Conservation (phyloP, 2,888 invertebrate genomes). For the Oscheius myriophilus region DNA sequence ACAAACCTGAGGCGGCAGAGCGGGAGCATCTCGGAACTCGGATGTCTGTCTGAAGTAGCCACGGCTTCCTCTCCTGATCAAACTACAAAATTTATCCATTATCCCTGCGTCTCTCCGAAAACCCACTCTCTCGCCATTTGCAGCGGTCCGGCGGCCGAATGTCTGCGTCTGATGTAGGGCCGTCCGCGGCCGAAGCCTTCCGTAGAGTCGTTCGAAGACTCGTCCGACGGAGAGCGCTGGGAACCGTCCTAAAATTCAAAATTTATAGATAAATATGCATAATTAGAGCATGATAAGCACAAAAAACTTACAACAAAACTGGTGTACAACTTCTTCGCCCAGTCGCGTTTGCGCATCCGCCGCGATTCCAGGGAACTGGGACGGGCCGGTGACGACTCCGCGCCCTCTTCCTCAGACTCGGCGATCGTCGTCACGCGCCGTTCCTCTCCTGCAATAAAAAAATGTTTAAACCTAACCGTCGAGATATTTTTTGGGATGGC, state of each 20-base stretch:
- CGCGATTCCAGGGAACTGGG: slow-evolving; percentile 28
- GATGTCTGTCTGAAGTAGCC: slow-evolving; percentile 52
- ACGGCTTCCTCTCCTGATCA: slow-evolving; percentile 50
- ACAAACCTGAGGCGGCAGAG: slow-evolving; percentile 40
- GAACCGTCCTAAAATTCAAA: slow-evolving; percentile 7
- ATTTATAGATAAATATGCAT: background rate
- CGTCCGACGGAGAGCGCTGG: slow-evolving; percentile 38
- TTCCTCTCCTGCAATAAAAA: slow-evolving; percentile 31
- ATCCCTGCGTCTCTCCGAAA: background rate
- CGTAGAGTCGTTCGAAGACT: slow-evolving; percentile 40
- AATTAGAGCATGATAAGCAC: background rate
- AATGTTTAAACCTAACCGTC: no score
- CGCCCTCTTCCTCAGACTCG: slow-evolving; percentile 46
- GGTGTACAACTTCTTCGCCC: slow-evolving; percentile 57
- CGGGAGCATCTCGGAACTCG: slow-evolving; percentile 41
- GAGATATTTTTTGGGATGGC: no score
- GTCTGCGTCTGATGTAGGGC: slow-evolving; percentile 29
- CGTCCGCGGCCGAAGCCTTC: slow-evolving; percentile 14
- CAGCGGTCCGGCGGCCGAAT: slow-evolving; percentile 45
- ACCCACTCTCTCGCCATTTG: slow-evolving; percentile 58
- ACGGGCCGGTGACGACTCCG: background rate
- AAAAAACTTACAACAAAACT: slow-evolving; percentile 49
- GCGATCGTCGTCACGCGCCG: slow-evolving; percentile 48
- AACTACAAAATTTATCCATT: slow-evolving; percentile 25
- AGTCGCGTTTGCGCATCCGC: slow-evolving; percentile 58